Conservation (phyloP, 2,888 invertebrate genomes). For the Liopterus haemorrhoidalis region DNA sequence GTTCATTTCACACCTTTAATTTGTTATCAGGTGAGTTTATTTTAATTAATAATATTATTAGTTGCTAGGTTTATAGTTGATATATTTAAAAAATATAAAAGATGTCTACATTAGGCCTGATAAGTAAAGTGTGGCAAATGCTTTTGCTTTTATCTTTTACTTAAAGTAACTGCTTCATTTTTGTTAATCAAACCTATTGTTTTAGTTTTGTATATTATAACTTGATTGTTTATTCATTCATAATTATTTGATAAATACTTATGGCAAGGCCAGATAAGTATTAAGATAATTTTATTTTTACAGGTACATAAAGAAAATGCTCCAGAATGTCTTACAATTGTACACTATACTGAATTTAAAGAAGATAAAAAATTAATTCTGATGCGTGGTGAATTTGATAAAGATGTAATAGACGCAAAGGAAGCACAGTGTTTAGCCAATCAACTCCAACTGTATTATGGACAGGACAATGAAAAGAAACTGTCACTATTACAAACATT, state of each 20-base stretch:
- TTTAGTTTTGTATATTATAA: background rate
- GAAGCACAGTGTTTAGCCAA: constrained; percentile 84
- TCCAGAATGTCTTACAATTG: constrained; percentile 76
- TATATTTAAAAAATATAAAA: too few relatives aligned
- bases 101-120: too few relatives aligned
- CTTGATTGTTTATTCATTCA: background rate
- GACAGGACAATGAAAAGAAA: constrained; percentile 58
- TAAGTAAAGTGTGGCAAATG: too few relatives aligned
- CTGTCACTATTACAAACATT: constrained; percentile 61
- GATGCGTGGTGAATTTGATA: constrained; percentile 83
- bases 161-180: too few relatives aligned
- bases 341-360: constrained; percentile 70
- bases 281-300: constrained; percentile 21
- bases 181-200: too few relatives aligned
- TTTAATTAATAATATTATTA: constrained; percentile 1
- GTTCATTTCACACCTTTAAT: constrained; percentile 80
- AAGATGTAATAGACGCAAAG: constrained; percentile 64
- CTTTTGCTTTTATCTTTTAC: too few relatives aligned
- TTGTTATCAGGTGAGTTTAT: constrained; percentile 64
- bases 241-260: background rate
- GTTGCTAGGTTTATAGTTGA: too few relatives aligned
- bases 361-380: constrained; percentile 67
- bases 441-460: constrained; percentile 79
- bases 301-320: constrained; percentile 81
- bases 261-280: background rate